These are phyloP conservation scores for Craterocephalus amniculus DNA, from an alignment of 2,797 vertebrate genomes.

Conservation along the genomic window DNA sequence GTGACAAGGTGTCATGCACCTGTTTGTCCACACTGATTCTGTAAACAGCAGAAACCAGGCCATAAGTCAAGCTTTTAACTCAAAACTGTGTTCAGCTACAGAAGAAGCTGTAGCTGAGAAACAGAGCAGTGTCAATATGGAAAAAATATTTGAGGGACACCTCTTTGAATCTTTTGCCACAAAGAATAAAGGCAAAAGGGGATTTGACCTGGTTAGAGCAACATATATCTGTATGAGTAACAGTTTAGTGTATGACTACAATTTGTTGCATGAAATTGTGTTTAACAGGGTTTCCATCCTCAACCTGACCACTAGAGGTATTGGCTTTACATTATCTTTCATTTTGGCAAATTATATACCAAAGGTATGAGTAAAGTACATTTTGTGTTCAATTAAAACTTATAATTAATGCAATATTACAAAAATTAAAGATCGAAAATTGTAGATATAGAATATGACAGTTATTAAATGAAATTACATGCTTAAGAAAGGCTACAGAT, in stretches of 20 bases:
- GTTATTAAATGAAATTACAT: background rate
- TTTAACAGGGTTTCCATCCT: background rate
- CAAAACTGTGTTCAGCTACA: too few relatives aligned
- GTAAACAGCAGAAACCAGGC: too few relatives aligned
- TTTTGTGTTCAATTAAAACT: background rate
- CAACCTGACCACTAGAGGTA: background rate
- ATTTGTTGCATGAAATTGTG: background rate
- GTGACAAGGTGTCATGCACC: background rate
- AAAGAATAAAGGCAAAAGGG: background rate
- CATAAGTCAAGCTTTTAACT: too few relatives aligned
- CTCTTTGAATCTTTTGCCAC: too few relatives aligned
- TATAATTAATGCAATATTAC: background rate
- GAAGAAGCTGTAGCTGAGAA: too few relatives aligned
- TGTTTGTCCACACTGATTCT: too few relatives aligned
- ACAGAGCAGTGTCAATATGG: too few relatives aligned
- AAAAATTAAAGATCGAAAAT: background rate
- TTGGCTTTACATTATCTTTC: background rate
- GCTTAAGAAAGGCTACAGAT: background rate
- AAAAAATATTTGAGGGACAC: too few relatives aligned
- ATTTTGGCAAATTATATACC: background rate
- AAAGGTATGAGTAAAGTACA: background rate
- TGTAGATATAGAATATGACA: background rate
- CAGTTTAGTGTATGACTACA: background rate
- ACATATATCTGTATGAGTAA: background rate
- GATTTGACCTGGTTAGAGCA: too few relatives aligned